Evolutionary conservation across 2,113 vertebrate genomes (phyloP), one percentile per base, ranked within the genome.

Genomic region (Psittacus erithacus): DNA sequence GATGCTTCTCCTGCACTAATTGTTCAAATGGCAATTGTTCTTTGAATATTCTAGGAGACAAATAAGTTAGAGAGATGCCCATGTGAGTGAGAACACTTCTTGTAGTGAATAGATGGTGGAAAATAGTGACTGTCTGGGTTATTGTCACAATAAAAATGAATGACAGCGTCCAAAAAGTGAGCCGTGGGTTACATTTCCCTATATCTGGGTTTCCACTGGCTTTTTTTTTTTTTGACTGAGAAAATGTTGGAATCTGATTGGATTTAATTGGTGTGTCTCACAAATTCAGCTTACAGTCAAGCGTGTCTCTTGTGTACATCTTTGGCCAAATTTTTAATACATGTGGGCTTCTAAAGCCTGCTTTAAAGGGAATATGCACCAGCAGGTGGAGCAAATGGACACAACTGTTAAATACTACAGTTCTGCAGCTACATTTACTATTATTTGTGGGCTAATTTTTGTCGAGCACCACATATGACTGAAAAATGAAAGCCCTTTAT

Each of bases 321-420:
- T 90, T 59, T 47, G 31, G 38, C 29, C 25, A 70, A 43, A 19
- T 64, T 63, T 88, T 52, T 59, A 59, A 64, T 38, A 43, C 18
- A 14, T 43, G 47, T 52, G 59, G 44, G 18, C 18, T 71, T 75
- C 31, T 69, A 49, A 81, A 53, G 55, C 17, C 38, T 60, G 20
- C 50, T 91, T 76, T 80, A 44, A 41, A 69, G 71, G 25, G 57
- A 39, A 71, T 50, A 67, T 33, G 46, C 41, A 67, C 91, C 91
- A 93, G 91, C 59, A 95, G 94, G 83, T 93, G 91, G 91, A 88
- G 91, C 83, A 95, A 81, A 77, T 77, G 68, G 75, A 60, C 79
- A n/a, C 69, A 87, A 75, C 60, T 24, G 7, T 74, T 86, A 27
- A 57, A 35, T 50, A 13, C 38, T 86, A 44, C 17, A 41, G 43